Percentiles rank a stretch among this genome's conserved stretches.
These are phyloP conservation scores for Panthera tigris DNA, from an alignment of 2,113 vertebrate genomes.

Conservation along the genomic window DNA sequence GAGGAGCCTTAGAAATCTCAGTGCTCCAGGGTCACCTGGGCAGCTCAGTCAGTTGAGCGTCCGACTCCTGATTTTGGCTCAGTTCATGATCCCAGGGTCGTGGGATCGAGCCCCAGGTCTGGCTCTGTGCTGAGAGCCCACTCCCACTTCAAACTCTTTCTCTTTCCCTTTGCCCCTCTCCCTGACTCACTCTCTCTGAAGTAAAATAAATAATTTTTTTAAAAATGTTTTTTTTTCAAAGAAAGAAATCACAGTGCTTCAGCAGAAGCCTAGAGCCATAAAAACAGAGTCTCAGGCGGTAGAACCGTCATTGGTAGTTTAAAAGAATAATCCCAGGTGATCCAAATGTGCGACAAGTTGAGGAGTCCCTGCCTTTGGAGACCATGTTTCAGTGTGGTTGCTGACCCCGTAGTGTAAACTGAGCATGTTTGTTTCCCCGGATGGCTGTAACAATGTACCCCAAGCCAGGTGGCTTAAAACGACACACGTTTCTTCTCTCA, in stretches of 20 bases:
- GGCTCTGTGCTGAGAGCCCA: too few relatives aligned
- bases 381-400: background rate
- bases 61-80: too few relatives aligned
- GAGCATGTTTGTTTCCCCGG: background rate
- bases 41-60: too few relatives aligned
- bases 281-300: background rate
- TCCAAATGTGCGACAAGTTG: background rate
- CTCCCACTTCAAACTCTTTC: too few relatives aligned
- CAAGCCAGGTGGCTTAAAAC: background rate
- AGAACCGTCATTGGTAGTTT: background rate
- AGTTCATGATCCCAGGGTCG: too few relatives aligned
- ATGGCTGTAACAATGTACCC: background rate
- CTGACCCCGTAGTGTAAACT: background rate
- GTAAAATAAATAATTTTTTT: too few relatives aligned
- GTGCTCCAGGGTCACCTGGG: too few relatives aligned
- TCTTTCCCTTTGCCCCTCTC: too few relatives aligned
- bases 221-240: too few relatives aligned
- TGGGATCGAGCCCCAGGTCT: too few relatives aligned
- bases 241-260: background rate
- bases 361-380: background rate
- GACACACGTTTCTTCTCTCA: background rate
- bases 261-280: fast-evolving
- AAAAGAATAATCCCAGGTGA: background rate
- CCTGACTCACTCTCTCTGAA: too few relatives aligned
- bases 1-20: background rate